phyloP scores from a whole-genome alignment of 2,797 vertebrate species.

The Carduelis carduelis region DNA sequence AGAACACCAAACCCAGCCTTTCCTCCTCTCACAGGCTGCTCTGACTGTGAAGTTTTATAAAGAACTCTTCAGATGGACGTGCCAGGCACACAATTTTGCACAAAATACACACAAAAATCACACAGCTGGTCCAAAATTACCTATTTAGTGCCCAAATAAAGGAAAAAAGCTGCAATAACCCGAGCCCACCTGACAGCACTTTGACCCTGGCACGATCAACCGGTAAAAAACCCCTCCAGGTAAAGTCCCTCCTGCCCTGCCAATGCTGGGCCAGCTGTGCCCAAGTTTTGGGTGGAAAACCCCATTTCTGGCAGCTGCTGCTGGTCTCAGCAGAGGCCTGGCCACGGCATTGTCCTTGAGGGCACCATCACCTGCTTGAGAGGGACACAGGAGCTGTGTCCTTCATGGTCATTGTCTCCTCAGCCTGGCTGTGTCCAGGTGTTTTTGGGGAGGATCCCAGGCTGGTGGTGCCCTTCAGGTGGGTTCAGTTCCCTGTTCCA shows the following conservation, averaged over 20 bases:
- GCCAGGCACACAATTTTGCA: background rate
- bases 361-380: background rate
- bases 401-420: fast-evolving
- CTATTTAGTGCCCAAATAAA: background rate
- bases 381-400: background rate
- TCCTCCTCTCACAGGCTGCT: background rate
- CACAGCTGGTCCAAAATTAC: background rate
- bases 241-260: background rate
- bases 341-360: background rate
- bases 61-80: background rate
- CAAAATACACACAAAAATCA: background rate
- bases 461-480: background rate
- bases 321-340: background rate
- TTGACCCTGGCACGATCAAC: background rate
- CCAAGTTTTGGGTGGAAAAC: background rate
- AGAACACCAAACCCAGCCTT: background rate
- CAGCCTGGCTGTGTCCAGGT: fast-evolving
- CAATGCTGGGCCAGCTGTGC: background rate
- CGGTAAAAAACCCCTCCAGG: background rate
- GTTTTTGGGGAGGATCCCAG: background rate
- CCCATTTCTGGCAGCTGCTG: background rate
- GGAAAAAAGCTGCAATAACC: background rate
- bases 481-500: background rate
- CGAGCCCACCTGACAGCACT: background rate
- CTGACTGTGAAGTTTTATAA: background rate